A percentile compares a stretch with the other conserved stretches of the same genome.
These are phyloP conservation scores for Otus scops DNA, from an alignment of 2,797 vertebrate genomes.

Conservation along the genomic window DNA sequence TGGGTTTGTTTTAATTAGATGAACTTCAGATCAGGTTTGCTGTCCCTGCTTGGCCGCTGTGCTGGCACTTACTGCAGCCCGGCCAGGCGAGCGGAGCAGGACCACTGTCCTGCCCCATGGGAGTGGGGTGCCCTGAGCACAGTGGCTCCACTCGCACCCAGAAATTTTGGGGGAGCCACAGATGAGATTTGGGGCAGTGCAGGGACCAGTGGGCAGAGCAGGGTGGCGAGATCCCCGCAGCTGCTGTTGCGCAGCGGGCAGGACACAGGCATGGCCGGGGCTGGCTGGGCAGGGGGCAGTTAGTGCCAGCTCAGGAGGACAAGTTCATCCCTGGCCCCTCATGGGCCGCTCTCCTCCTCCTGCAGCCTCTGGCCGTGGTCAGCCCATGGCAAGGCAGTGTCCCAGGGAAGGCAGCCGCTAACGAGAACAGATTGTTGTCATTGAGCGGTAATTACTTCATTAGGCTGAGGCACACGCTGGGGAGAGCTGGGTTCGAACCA, in stretches of 20 bases:
- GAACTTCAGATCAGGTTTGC: neutral
- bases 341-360: neutral
- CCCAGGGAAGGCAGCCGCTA: constrained; percentile 40
- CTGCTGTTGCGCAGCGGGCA: rapidly evolving
- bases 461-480: constrained; percentile 28
- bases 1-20: constrained; percentile 59
- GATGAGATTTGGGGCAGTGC: neutral
- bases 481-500: neutral
- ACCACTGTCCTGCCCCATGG: neutral
- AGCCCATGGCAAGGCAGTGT: neutral
- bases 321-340: neutral
- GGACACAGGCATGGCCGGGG: neutral
- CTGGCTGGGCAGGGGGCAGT: neutral
- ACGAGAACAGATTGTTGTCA: constrained; percentile 67
- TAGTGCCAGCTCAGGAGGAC: neutral
- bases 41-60: rapidly evolving
- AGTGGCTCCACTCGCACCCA: neutral
- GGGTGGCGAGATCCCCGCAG: neutral
- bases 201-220: neutral
- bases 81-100: rapidly evolving
- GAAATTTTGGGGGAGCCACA: neutral
- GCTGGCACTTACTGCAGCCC: rapidly evolving
- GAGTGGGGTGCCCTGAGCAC: neutral
- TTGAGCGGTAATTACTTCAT: constrained; percentile 66
- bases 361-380: neutral